Evolutionary conservation across 2,888 invertebrate genomes (phyloP).

Genomic region (Hofmannophila pseudospretella): DNA sequence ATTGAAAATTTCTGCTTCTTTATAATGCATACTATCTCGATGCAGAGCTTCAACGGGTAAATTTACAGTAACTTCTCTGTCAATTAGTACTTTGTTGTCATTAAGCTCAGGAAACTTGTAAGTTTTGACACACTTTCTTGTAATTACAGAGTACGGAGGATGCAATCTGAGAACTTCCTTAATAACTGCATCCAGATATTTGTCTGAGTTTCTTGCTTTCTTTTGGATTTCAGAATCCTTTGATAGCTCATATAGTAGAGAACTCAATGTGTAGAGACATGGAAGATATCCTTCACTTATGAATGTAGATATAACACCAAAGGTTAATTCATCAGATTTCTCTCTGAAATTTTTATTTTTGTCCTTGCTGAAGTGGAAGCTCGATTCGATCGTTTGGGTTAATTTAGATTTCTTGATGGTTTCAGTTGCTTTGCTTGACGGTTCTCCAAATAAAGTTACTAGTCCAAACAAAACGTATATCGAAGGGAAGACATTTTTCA

Average conservation of each 20-base stretch:
- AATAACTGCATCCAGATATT: conserved; percentile 50
- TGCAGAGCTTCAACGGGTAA: conserved; percentile 60
- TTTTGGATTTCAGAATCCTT: conserved; percentile 44
- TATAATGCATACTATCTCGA: conserved; percentile 47
- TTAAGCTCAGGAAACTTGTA: conserved; percentile 42
- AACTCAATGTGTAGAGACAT: conserved; percentile 48
- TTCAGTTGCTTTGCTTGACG: conserved; percentile 35
- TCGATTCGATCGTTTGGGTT: conserved; percentile 39
- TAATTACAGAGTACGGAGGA: conserved; percentile 56
- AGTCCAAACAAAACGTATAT: conserved; percentile 51
- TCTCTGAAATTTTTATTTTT: conserved; percentile 32
- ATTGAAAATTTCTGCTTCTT: conserved; percentile 45
- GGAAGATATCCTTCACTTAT: conserved; percentile 64
- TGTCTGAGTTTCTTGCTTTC: conserved; percentile 41
- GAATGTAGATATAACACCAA: conserved; percentile 47
- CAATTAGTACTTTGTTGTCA: conserved; percentile 44
- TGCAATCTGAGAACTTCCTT: conserved; percentile 63
- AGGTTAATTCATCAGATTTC: conserved; percentile 42
- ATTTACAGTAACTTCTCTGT: conserved; percentile 53
- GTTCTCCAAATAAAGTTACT: conserved; percentile 37
- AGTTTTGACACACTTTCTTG: conserved; percentile 55
- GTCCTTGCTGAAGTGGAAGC: conserved; percentile 38
- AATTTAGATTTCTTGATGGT: conserved; percentile 42
- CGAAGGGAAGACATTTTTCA: conserved; percentile 64
- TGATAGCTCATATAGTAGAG: conserved; percentile 54